Percentiles rank a stretch among this genome's conserved stretches.
Evolutionary conservation across 2,797 vertebrate genomes (phyloP).

Genomic region (Yasuhikotakia modesta): DNA sequence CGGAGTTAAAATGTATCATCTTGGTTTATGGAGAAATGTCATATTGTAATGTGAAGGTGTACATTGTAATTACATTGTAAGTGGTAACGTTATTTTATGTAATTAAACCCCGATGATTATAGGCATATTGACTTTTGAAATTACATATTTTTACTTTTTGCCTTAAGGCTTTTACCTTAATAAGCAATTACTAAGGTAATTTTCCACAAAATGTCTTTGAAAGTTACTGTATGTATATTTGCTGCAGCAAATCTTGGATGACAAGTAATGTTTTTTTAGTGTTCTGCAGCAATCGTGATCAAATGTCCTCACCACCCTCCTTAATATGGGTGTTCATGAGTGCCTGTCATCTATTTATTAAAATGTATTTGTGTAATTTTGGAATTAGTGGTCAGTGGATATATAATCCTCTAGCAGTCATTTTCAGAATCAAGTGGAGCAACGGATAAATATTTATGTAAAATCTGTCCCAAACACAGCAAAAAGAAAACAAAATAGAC

Average conservation of each 20-base stretch:
- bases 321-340: neutral
- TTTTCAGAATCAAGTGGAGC: constrained; percentile 18
- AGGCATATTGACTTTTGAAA: too few relatives aligned
- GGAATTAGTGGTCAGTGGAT: constrained; percentile 42
- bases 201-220: too few relatives aligned
- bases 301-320: neutral
- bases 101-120: too few relatives aligned
- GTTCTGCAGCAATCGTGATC: neutral
- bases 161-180: too few relatives aligned
- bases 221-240: neutral
- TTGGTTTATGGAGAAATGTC: neutral
- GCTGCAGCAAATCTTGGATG: neutral
- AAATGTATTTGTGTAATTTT: constrained; percentile 33
- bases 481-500: constrained; percentile 34
- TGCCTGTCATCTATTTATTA: constrained; percentile 30
- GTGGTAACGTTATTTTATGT: too few relatives aligned
- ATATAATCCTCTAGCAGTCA: constrained; percentile 33
- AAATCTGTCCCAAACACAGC: constrained; percentile 26
- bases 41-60: neutral
- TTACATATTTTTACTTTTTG: too few relatives aligned
- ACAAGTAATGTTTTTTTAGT: neutral
- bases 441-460: constrained; percentile 42
- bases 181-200: too few relatives aligned
- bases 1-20: constrained; percentile 6
- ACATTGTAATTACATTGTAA: neutral